These are phyloP conservation scores for Oxyteleia sp. DNA, from an alignment of 2,888 invertebrate genomes.

Conservation along the genomic window DNA sequence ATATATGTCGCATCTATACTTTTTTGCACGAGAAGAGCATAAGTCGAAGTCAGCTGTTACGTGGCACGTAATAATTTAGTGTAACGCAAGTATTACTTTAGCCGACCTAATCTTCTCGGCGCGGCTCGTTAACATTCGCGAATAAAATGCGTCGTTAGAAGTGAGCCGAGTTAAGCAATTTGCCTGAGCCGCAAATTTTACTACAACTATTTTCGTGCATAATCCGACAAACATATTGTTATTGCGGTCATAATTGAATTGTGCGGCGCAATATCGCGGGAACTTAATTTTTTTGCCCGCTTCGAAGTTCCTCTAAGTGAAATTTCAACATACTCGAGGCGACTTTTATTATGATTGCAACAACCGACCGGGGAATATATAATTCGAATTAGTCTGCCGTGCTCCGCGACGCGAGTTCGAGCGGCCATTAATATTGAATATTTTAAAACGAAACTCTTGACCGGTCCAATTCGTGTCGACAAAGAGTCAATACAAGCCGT, in stretches of 20 bases:
- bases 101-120: constrained; percentile 31
- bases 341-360: neutral
- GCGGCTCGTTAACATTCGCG: constrained; percentile 23
- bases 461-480: too few relatives aligned
- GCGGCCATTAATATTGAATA: neutral
- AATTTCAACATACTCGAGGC: neutral
- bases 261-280: neutral
- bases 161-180: constrained; percentile 26
- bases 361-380: neutral
- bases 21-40: neutral
- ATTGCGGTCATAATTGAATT: constrained; percentile 19
- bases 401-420: neutral
- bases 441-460: neutral
- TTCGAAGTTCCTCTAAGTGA: neutral
- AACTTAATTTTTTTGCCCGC: neutral
- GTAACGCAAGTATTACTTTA: constrained; percentile 22
- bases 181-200: constrained; percentile 15
- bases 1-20: too few relatives aligned
- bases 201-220: constrained; percentile 26
- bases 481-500: constrained; percentile 38
- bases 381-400: neutral
- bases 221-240: constrained; percentile 30
- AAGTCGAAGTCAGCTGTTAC: constrained; percentile 33
- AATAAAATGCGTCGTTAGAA: constrained; percentile 30
- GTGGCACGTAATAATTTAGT: constrained; percentile 18